phyloP scores from a whole-genome alignment of 2,888 invertebrate genomes.

The Tiliacea aurago region DNA sequence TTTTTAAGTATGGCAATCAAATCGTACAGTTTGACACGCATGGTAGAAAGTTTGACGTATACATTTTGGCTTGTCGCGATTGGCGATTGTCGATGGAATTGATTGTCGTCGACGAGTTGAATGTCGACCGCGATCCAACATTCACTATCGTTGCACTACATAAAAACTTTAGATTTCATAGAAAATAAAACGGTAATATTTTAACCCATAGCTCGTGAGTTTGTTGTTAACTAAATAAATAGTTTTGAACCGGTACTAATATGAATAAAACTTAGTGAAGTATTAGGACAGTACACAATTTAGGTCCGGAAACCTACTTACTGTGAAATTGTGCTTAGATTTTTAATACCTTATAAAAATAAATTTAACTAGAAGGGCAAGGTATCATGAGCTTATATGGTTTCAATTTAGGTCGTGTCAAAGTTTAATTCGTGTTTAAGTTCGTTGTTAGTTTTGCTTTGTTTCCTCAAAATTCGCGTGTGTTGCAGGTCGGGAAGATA shows the following conservation, averaged over 20 bases:
- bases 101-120: slow-evolving; percentile 61
- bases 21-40: slow-evolving; percentile 49
- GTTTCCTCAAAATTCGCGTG: slow-evolving; percentile 69
- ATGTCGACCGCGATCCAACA: slow-evolving; percentile 63
- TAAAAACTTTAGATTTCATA: slow-evolving; percentile 35
- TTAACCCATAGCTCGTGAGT: slow-evolving; percentile 24
- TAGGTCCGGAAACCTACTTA: slow-evolving; percentile 88
- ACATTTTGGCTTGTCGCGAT: slow-evolving; percentile 63
- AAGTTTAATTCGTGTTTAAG: slow-evolving; percentile 59
- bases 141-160: slow-evolving; percentile 46
- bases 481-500: slow-evolving; percentile 78
- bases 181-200: slow-evolving; percentile 57
- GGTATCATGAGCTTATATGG: neutral
- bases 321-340: slow-evolving; percentile 66
- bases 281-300: slow-evolving; percentile 68
- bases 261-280: slow-evolving; percentile 39
- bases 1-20: slow-evolving; percentile 22
- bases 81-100: slow-evolving; percentile 65
- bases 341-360: slow-evolving; percentile 54
- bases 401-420: slow-evolving; percentile 54
- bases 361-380: slow-evolving; percentile 12
- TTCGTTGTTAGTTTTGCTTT: slow-evolving; percentile 57
- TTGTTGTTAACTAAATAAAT: slow-evolving; percentile 8
- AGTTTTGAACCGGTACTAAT: slow-evolving; percentile 19
- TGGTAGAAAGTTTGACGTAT: slow-evolving; percentile 71